These are phyloP conservation scores for Gallinago paraguaiae DNA, from an alignment of 2,113 vertebrate genomes.

Conservation along the genomic window DNA sequence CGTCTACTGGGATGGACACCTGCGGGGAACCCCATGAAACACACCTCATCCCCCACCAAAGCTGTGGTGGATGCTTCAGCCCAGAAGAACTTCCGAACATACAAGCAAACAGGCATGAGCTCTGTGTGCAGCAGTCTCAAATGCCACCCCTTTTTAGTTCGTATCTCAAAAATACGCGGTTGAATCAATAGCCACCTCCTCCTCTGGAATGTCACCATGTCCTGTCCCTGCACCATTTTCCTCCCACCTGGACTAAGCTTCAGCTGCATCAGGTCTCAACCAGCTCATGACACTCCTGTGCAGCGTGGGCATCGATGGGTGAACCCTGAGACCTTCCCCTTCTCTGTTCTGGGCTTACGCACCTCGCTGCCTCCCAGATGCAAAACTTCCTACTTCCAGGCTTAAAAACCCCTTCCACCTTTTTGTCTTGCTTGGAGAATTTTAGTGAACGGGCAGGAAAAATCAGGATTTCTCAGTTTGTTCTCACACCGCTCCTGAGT, in stretches of 20 bases:
- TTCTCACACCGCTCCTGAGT: not conserved
- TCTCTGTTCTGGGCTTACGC: not conserved
- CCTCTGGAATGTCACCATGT: fast-evolving
- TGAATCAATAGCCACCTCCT: not conserved
- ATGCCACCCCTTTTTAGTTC: not conserved
- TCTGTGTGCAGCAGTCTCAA: not conserved
- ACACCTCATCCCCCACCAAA: not conserved
- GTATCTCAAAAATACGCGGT: fast-evolving
- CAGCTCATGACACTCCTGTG: not conserved
- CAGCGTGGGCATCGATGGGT: fast-evolving
- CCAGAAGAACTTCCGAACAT: fast-evolving
- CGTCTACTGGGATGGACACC: not conserved
- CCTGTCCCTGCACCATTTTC: not conserved
- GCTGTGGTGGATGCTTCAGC: not conserved
- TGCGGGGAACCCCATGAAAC: not conserved
- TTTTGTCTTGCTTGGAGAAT: not conserved
- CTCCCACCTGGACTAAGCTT: not conserved
- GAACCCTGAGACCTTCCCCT: not conserved
- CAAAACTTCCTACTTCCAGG: not conserved
- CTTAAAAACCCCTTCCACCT: not conserved
- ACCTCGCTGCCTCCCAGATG: not conserved
- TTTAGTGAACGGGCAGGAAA: not conserved
- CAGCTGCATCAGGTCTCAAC: not conserved
- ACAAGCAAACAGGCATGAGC: not conserved
- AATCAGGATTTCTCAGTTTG: not conserved